These are phyloP conservation scores for Scylla paramamosain DNA, from an alignment of 1,140 invertebrate genomes.

Conservation along the genomic window DNA sequence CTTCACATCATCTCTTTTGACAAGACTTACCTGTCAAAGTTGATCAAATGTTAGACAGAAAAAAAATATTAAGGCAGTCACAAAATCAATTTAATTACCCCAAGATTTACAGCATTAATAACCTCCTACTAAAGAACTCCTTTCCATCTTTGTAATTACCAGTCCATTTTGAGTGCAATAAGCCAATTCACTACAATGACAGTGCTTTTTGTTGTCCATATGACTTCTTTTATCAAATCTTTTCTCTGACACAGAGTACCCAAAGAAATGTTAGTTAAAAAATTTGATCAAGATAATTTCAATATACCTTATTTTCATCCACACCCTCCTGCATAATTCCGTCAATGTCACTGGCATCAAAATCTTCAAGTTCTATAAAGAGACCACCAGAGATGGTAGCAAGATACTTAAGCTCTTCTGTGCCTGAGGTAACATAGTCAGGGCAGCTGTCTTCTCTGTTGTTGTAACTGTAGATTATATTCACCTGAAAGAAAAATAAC, in stretches of 20 bases:
- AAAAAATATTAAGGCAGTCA: not conserved
- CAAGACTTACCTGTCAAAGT: not conserved
- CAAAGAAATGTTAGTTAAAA: too few species aligned
- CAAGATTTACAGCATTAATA: not conserved
- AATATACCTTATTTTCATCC: constrained; percentile 52
- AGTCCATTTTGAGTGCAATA: too few species aligned
- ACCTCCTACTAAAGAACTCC: too few species aligned
- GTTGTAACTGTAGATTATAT: constrained; percentile 66
- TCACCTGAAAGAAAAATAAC: constrained; percentile 42
- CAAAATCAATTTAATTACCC: not conserved
- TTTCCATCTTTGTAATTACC: too few species aligned
- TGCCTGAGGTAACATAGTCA: constrained; percentile 48
- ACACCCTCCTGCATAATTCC: constrained; percentile 58
- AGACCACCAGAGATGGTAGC: constrained; percentile 43
- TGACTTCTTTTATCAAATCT: too few species aligned
- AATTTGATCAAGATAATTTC: too few species aligned
- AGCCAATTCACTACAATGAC: too few species aligned
- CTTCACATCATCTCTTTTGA: not conserved
- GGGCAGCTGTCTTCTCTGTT: not conserved
- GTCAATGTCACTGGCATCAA: constrained; percentile 53
- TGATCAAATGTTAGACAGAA: not conserved
- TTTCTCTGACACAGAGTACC: too few species aligned
- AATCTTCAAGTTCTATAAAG: constrained; percentile 63
- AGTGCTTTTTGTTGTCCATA: too few species aligned
- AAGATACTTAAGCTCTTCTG: constrained; percentile 41